Conservation (phyloP, 2,113 vertebrate species). For the Oostethus manadensis region DNA sequence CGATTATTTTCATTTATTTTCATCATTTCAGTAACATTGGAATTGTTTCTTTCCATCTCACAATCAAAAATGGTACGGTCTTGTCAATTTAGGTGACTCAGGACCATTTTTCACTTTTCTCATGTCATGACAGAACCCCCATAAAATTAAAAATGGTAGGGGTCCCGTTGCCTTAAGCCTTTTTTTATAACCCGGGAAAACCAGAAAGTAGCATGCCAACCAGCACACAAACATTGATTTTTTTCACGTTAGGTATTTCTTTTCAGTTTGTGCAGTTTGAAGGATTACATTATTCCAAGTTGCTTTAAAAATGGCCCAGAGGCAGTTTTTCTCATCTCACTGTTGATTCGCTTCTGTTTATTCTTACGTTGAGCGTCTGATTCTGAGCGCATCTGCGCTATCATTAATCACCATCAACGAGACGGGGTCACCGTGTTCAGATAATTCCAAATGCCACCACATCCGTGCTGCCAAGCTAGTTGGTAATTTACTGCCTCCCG, state of each 20-base stretch:
- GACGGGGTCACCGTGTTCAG: slow-evolving; percentile 57
- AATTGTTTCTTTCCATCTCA: background rate
- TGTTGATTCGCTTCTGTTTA: slow-evolving; percentile 34
- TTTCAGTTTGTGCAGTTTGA: no score
- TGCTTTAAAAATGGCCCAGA: background rate
- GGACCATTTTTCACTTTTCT: no score
- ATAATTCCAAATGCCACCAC: slow-evolving; percentile 60
- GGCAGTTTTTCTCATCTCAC: slow-evolving; percentile 35
- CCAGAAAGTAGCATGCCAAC: no score
- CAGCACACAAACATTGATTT: background rate
- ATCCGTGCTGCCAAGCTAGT: slow-evolving; percentile 43
- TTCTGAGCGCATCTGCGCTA: slow-evolving; percentile 41
- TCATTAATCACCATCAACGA: slow-evolving; percentile 58
- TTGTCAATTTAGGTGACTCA: no score
- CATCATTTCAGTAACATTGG: no score
- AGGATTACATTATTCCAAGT: no score
- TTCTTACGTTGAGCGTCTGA: slow-evolving; percentile 33
- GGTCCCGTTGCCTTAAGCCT: no score
- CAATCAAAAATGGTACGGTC: background rate
- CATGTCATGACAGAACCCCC: no score
- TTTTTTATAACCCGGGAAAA: no score
- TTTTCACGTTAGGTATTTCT: background rate
- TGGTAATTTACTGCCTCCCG: slow-evolving; percentile 53
- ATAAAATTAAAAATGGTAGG: no score
- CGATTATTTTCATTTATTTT: no score